Evolutionary conservation across 2,888 invertebrate species (phyloP), one percentile per base, ranked within the genome.

Genomic region (Ceraclea dissimilis): DNA sequence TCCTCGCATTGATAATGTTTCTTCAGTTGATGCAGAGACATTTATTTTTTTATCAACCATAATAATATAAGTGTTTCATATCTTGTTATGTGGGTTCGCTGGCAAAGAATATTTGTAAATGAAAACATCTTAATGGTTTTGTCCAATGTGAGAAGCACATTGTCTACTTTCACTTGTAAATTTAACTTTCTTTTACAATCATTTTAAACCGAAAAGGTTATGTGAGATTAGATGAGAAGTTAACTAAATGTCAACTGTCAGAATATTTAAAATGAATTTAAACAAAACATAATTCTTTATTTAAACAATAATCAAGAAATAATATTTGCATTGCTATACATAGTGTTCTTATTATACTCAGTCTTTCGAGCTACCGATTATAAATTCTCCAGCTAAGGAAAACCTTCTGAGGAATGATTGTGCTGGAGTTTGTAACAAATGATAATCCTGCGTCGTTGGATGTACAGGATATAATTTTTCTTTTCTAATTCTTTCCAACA

Each of bases 341-440:
- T 43, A 46, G 4, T 13, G 6, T 19, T 11, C 8, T 5, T 26
- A 39, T 26, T 52, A 56, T 34, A 51, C 19, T 52, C 21, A 58
- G 33, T 58, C 51, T 21, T 49, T 44, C 46, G 46, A 49, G 60
- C 70, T 69, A 66, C 81, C 83, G 17, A 60, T 74, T 51, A 76
- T 64, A 74, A 91, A 86, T 77, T 92, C 90, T 0, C 92, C 91
- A 59, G 86, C 82, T 62, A 90, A 76, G 16, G 88, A 86, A 69
- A 91, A 79, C 66, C 87, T 79, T 69, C 88, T 86, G 59, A 88
- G 71, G 70, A 90, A 92, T 16, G 89, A 85, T 56, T 90, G 91
- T 1, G 90, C 87, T 51, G 85, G 84, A 65, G 94, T 93, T 49
- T 85, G 81, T 55, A 94, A 73, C 13, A 87, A 67, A 59, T 86